phyloP scores from a whole-genome alignment of 2,797 vertebrate species.

The Gambelia wislizenii region DNA sequence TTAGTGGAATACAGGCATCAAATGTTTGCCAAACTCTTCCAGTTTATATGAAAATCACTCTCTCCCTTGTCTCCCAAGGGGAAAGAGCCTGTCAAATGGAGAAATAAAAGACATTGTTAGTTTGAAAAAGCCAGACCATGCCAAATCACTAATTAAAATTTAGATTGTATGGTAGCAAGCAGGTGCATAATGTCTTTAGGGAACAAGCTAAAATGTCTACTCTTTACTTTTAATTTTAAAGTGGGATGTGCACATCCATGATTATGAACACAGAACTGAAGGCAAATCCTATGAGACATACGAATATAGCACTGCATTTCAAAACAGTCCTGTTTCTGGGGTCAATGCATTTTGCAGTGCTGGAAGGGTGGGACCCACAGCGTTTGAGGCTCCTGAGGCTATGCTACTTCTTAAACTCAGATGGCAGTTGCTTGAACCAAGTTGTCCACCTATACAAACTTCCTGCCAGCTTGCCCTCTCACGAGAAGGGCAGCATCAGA shows the following conservation, averaged over 20 bases:
- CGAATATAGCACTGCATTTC: conserved; percentile 12
- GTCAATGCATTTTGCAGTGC: neutral
- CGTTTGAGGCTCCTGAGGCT: neutral
- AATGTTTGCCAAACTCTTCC: conserved; percentile 64
- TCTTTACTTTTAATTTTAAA: conserved; percentile 45
- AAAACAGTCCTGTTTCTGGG: neutral
- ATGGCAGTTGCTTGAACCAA: neutral
- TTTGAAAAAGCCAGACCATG: conserved; percentile 72
- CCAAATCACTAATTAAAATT: conserved; percentile 76
- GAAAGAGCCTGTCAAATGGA: conserved; percentile 65
- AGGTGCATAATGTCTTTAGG: conserved; percentile 62
- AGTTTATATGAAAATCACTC: conserved; percentile 71
- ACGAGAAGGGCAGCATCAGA: neutral
- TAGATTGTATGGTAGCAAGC: conserved; percentile 49
- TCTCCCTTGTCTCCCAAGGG: conserved; percentile 60
- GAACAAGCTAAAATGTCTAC: conserved; percentile 36
- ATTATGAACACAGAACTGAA: conserved; percentile 26
- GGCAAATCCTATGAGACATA: conserved; percentile 9
- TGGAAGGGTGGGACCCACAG: too few species aligned
- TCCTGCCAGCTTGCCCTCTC: neutral
- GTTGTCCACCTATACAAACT: neutral
- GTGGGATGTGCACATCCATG: conserved; percentile 18
- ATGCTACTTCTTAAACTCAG: neutral
- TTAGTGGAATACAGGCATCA: conserved; percentile 58
- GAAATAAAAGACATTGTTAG: conserved; percentile 74